phyloP scores from a whole-genome alignment of 2,888 invertebrate genomes.

The Cepaea hortensis region DNA sequence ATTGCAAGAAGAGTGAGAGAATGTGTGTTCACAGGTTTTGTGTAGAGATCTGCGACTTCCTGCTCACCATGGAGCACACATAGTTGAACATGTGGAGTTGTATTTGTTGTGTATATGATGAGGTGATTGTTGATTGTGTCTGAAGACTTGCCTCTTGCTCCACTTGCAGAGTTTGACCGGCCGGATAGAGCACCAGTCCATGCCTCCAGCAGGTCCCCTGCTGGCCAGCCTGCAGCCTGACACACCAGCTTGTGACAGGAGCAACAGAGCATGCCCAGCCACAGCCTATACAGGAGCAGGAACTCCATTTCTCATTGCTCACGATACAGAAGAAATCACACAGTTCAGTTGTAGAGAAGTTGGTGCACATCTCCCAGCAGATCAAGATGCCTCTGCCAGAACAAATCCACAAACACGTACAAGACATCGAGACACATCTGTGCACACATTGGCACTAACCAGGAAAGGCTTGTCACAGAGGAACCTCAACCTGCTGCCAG shows the following conservation, averaged over 20 bases:
- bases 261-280: neutral
- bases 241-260: neutral
- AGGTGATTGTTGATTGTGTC: neutral
- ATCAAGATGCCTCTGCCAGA: no score
- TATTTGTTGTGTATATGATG: no score
- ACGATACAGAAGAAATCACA: neutral
- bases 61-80: no score
- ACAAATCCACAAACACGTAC: neutral
- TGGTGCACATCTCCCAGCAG: no score
- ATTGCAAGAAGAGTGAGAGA: no score
- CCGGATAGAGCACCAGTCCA: slow-evolving; percentile 1
- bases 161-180: slow-evolving; percentile 4
- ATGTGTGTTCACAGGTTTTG: no score
- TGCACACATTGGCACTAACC: neutral
- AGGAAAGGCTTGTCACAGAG: slow-evolving; percentile 17
- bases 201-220: slow-evolving; percentile 6
- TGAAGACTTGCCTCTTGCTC: neutral
- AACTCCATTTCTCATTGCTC: slow-evolving; percentile 15
- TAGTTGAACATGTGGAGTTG: no score
- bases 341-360: neutral
- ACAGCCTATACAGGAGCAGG: neutral
- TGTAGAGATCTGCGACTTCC: no score
- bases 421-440: no score
- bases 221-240: neutral
- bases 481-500: neutral